Evolutionary conservation across 1,140 invertebrate genomes (phyloP).

Genomic region (Drosophila gunungcola): DNA sequence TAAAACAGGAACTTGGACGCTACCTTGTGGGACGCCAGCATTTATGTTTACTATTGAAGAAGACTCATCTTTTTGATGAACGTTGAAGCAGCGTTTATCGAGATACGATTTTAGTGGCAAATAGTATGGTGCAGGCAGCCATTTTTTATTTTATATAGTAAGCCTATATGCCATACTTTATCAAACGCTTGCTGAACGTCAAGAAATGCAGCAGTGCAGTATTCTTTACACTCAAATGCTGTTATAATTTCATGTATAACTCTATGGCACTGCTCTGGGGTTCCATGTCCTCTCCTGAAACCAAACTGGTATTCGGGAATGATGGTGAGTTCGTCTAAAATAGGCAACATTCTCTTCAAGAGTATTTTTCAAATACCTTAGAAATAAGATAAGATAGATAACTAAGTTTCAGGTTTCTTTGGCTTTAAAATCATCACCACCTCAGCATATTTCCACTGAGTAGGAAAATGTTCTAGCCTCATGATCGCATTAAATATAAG

Average conservation of each 20-base stretch:
- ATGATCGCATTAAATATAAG: background rate
- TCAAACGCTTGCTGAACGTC: too few relatives aligned
- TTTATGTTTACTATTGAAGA: background rate
- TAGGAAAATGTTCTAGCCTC: background rate
- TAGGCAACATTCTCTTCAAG: conserved; percentile 1
- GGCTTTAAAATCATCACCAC: conserved; percentile 3
- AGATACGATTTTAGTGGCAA: background rate
- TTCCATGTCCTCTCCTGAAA: background rate
- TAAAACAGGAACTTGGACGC: background rate
- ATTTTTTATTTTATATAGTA: conserved; percentile 3
- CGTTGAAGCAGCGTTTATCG: background rate
- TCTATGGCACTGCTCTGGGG: too few relatives aligned
- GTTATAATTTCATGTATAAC: too few relatives aligned
- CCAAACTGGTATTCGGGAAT: conserved; percentile 6
- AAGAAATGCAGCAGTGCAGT: too few relatives aligned
- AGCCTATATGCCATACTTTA: background rate
- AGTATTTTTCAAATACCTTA: conserved; percentile 3
- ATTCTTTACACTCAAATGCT: too few relatives aligned
- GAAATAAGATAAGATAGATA: too few relatives aligned
- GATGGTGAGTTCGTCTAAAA: background rate
- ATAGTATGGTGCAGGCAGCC: conserved; percentile 3
- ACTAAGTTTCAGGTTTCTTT: background rate
- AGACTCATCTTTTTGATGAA: background rate
- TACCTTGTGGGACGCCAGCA: too few relatives aligned
- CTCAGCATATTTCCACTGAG: background rate